A percentile compares a stretch with the other conserved stretches of the same genome.
Evolutionary conservation across 1,140 invertebrate species (phyloP).

Genomic region (Caenorhabditis latens): DNA sequence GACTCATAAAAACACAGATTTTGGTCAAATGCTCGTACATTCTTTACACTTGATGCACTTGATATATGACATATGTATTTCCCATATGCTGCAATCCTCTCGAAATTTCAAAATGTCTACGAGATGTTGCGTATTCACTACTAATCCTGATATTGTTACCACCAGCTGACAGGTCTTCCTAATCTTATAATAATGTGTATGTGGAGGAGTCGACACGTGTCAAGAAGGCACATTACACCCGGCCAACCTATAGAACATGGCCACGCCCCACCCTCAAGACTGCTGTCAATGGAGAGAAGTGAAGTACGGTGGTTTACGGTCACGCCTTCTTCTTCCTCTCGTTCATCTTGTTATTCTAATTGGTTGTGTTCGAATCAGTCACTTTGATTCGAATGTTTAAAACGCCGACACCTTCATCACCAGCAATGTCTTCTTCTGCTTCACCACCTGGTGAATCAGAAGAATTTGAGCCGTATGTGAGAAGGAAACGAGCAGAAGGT

Average conservation of each 20-base stretch:
- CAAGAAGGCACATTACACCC: slow-evolving; percentile 25
- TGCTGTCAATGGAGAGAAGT: not conserved
- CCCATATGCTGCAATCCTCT: slow-evolving; percentile 24
- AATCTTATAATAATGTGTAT: slow-evolving; percentile 56
- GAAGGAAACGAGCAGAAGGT: slow-evolving; percentile 41
- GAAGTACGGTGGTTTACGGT: slow-evolving; percentile 1
- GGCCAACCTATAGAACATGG: not conserved
- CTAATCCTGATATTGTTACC: slow-evolving; percentile 47
- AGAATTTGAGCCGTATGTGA: slow-evolving; percentile 60
- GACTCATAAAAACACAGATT: no score
- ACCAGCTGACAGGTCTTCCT: slow-evolving; percentile 26
- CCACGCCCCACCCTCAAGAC: not conserved
- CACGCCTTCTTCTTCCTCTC: not conserved
- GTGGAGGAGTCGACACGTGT: slow-evolving; percentile 44
- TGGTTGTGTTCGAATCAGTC: not conserved
- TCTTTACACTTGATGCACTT: not conserved
- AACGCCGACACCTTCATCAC: not conserved
- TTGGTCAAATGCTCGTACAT: no score
- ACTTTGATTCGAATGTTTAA: not conserved
- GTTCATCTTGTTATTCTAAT: slow-evolving; percentile 8
- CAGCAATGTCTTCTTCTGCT: not conserved
- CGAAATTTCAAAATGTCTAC: slow-evolving; percentile 10
- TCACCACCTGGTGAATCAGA: slow-evolving; percentile 36
- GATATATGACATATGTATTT: not conserved
- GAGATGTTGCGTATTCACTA: slow-evolving; percentile 14